Base-by-base conservation (phyloP, 2,797 vertebrate genomes). In the Acestrorhynchus altus region DNA sequence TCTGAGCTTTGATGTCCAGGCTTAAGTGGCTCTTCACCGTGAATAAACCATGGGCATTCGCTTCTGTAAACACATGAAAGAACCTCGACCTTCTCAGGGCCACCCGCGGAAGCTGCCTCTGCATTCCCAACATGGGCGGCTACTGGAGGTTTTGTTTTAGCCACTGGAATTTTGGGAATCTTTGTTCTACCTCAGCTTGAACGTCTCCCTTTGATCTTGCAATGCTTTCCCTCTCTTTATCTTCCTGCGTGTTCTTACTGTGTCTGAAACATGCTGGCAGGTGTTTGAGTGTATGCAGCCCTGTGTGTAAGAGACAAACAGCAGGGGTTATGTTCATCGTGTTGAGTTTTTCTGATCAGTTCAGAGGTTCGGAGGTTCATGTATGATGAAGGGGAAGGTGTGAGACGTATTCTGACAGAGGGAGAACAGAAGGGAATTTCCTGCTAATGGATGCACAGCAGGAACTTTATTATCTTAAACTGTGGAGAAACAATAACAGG, bases 41-140 rank as follows among this genome's bases (percentile, higher is more conserved):
- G 46, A 39, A 0, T 65, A 63, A 70, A 64, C 35, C 28, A 59
- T 69, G 22, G 66, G 22, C 28, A 22, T 24, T 22, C 39, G 18
- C 72, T 69, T 39, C 18, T 60, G 52, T 78, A 81, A 81, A 74
- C 76, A 78, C 64, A 74, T 57, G 71, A 81, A 81, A 81, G 79
- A 40, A 13, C 24, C 16, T 4, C 9, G 47, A 4, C 5, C 56
- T 31, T 47, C 42, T 57, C 51, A 49, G 63, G 61, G 40, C 65
- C 57, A 75, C 64, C 57, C 65, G 20, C 42, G 51, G 44, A 42
- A 13, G 18, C 44, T 8, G 28, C 49, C 26, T 31, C 61, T 63
- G 54, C 70, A 71, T 80, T 47, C 64, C 31, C 64, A 59, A 80
- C 47, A 54, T 59, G 51, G 66, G 24, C 44, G 18, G 56, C 46